Conservation (phyloP, 2,888 invertebrate species). For the Cryptocheilus praepositus region DNA sequence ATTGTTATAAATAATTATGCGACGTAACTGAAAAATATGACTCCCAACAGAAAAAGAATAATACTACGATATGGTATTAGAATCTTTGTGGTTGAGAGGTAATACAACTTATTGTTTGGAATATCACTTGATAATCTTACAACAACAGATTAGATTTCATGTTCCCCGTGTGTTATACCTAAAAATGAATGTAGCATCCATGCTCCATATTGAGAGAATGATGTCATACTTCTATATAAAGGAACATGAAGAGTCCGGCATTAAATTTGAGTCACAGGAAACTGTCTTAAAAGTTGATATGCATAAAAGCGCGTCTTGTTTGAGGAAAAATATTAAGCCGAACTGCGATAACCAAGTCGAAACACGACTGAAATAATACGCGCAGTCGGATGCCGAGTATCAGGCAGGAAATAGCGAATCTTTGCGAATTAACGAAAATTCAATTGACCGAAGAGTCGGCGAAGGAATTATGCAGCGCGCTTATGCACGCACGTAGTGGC, state of each 20-base stretch:
- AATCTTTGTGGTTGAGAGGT: too few species aligned
- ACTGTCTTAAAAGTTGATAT: slow-evolving; percentile 5
- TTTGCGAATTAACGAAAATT: too few species aligned
- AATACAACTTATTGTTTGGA: neutral
- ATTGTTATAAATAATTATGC: neutral
- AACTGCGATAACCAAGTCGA: too few species aligned
- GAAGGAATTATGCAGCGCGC: too few species aligned
- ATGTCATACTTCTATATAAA: slow-evolving; percentile 61
- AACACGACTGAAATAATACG: too few species aligned
- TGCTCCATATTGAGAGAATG: slow-evolving; percentile 48
- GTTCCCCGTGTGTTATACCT: neutral
- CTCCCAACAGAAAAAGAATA: too few species aligned
- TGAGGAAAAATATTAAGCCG: neutral
- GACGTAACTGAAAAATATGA: too few species aligned
- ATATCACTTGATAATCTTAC: neutral
- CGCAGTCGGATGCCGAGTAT: too few species aligned
- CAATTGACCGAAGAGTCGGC: too few species aligned
- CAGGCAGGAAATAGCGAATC: too few species aligned
- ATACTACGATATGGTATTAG: too few species aligned
- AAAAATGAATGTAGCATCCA: slow-evolving; percentile 43
- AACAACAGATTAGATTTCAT: neutral
- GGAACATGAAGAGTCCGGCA: slow-evolving; percentile 38
- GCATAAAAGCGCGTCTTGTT: neutral
- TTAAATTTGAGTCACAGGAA: slow-evolving; percentile 27
- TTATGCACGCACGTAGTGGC: neutral